Percentiles rank a stretch among this genome's conserved stretches.
These are phyloP conservation scores for Anthopleura sola DNA, from an alignment of 64 coral and sea anemone genomes.

Conservation along the genomic window DNA sequence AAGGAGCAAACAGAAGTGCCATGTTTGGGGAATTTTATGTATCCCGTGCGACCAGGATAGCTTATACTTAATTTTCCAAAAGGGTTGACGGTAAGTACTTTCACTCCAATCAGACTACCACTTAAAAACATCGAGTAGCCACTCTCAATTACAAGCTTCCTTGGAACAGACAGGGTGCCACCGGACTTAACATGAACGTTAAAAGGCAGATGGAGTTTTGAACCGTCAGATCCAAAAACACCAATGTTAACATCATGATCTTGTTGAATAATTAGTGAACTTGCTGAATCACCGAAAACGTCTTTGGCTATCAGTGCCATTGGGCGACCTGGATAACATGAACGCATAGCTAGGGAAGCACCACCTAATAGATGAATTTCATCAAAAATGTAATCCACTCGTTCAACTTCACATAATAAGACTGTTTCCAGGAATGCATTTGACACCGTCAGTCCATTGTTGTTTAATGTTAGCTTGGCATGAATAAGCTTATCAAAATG, in stretches of 20 bases:
- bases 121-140: constrained; percentile 35
- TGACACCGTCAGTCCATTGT: constrained; percentile 14
- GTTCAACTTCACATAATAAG: constrained; percentile 57
- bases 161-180: constrained; percentile 58
- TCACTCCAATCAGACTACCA: constrained; percentile 72
- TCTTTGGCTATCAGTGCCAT: constrained; percentile 71
- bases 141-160: constrained; percentile 32
- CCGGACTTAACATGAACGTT: constrained; percentile 42
- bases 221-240: constrained; percentile 37
- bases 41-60: constrained; percentile 79
- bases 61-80: constrained; percentile 27
- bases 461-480: constrained; percentile 55
- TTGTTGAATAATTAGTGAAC: constrained; percentile 34
- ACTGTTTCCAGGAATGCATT: too few relatives aligned
- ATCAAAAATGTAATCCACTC: constrained; percentile 71
- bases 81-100: constrained; percentile 40
- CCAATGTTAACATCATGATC: constrained; percentile 75
- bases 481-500: not conserved
- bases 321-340: constrained; percentile 57
- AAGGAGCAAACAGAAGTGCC: constrained; percentile 37
- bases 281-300: constrained; percentile 51
- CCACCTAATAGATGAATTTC: constrained; percentile 45
- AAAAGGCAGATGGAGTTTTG: constrained; percentile 44
- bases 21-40: constrained; percentile 48
- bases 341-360: constrained; percentile 53